A percentile compares a stretch with the other conserved stretches of the same genome.
Conservation (phyloP, 1,140 invertebrate genomes). For the Hirudo medicinalis region DNA sequence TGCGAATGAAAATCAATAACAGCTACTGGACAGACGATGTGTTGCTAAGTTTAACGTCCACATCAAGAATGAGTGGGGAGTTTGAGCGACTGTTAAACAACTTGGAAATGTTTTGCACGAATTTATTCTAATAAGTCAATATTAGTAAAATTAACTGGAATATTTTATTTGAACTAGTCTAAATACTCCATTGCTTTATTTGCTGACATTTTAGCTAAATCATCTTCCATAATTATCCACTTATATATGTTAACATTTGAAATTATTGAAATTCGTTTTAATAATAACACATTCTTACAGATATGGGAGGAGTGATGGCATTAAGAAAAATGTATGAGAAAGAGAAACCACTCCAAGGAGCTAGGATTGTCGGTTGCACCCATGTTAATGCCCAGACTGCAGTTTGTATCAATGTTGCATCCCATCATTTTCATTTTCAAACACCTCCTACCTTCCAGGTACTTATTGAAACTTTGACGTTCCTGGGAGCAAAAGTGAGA, state of each 20-base stretch:
- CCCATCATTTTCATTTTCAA: conserved; percentile 7
- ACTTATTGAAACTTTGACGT: conserved; percentile 77
- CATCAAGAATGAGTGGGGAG: not conserved
- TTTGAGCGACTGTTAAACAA: too few species aligned
- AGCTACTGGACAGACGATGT: too few species aligned
- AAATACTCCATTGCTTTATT: too few species aligned
- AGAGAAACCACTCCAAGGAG: conserved; percentile 84
- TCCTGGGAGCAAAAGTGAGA: conserved; percentile 74
- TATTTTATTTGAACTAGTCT: too few species aligned
- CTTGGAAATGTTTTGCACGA: too few species aligned
- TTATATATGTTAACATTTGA: not conserved
- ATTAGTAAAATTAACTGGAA: too few species aligned
- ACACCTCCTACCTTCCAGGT: conserved; percentile 39
- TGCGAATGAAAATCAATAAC: too few species aligned
- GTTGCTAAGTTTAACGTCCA: conserved; percentile 12
- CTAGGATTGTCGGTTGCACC: conserved; percentile 90
- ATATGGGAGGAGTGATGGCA: conserved; percentile 95
- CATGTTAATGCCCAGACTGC: conserved; percentile 97
- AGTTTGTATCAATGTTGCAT: conserved; percentile 45
- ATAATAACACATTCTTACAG: conserved; percentile 40
- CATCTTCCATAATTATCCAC: too few species aligned
- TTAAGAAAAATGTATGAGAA: conserved; percentile 72
- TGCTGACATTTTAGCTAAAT: too few species aligned
- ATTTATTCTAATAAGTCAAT: too few species aligned
- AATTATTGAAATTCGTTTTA: conserved; percentile 17